Percentiles rank a stretch among this genome's conserved stretches.
Evolutionary conservation across 2,888 invertebrate genomes (phyloP).

Genomic region (Zaprionus obscuricornis): DNA sequence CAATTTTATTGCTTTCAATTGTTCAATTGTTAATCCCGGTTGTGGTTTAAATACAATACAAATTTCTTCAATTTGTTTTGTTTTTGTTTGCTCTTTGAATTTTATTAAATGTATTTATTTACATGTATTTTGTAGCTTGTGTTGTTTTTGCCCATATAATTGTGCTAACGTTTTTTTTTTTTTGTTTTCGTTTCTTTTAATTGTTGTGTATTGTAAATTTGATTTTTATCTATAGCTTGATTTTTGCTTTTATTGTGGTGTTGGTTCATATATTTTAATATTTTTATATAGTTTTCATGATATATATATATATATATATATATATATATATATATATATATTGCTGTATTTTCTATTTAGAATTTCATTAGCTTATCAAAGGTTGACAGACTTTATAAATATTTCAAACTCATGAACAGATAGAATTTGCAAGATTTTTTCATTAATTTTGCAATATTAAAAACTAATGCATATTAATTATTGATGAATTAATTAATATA

Average conservation of each 20-base stretch:
- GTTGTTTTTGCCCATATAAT: constrained; percentile 12
- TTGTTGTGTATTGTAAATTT: not conserved
- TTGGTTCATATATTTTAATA: not conserved
- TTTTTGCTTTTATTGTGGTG: constrained; percentile 16
- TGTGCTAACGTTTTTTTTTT: constrained; percentile 18
- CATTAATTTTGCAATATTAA: too few species aligned
- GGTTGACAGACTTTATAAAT: too few species aligned
- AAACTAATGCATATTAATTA: too few species aligned
- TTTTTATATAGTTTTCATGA: constrained; percentile 24
- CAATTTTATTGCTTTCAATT: too few species aligned
- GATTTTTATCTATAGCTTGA: too few species aligned
- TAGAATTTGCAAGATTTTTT: too few species aligned
- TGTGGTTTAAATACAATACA: constrained; percentile 3
- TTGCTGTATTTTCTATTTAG: not conserved
- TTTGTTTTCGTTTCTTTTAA: not conserved
- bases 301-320: constrained; percentile 6
- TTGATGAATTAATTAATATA: too few species aligned
- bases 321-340: not conserved
- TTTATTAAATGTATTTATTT: constrained; percentile 2
- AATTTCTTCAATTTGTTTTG: constrained; percentile 25
- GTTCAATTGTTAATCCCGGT: too few species aligned
- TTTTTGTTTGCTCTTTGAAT: constrained; percentile 16
- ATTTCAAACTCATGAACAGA: too few species aligned
- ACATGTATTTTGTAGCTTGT: constrained; percentile 1
- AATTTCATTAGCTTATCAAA: too few species aligned